A percentile compares a stretch with the other conserved stretches of the same genome.
phyloP scores from a whole-genome alignment of 2,113 vertebrate genomes.

The Megalops atlanticus region DNA sequence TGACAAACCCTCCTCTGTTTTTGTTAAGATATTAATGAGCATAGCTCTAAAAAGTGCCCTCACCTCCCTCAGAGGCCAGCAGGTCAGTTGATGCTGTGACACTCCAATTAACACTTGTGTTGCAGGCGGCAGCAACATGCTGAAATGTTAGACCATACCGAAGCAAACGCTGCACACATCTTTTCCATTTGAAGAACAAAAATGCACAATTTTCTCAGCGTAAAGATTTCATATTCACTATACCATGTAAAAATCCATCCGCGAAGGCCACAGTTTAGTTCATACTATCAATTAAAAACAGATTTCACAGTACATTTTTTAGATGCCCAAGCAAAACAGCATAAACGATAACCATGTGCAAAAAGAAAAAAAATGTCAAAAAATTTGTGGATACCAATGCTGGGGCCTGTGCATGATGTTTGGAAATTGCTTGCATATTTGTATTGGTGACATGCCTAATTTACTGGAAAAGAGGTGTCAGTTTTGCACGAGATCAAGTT shows the following conservation, averaged over 20 bases:
- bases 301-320: background rate
- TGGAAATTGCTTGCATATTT: background rate
- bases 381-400: background rate
- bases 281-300: constrained; percentile 14
- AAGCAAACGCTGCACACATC: constrained; percentile 51
- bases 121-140: constrained; percentile 44
- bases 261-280: background rate
- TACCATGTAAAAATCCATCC: constrained; percentile 40
- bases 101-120: constrained; percentile 46
- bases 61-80: background rate
- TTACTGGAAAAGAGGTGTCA: background rate
- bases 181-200: too few relatives aligned
- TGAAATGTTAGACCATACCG: constrained; percentile 57
- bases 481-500: constrained; percentile 14
- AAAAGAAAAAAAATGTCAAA: background rate
- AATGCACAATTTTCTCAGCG: constrained; percentile 47
- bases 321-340: background rate
- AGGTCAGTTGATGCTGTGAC: background rate
- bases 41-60: background rate
- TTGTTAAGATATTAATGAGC: background rate
- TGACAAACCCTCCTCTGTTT: constrained; percentile 6
- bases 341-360: background rate
- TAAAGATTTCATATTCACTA: constrained; percentile 35
- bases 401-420: background rate
- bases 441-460: background rate